Evolutionary conservation across 2,888 invertebrate genomes (phyloP).

Genomic region (Adelognathus sp.): DNA sequence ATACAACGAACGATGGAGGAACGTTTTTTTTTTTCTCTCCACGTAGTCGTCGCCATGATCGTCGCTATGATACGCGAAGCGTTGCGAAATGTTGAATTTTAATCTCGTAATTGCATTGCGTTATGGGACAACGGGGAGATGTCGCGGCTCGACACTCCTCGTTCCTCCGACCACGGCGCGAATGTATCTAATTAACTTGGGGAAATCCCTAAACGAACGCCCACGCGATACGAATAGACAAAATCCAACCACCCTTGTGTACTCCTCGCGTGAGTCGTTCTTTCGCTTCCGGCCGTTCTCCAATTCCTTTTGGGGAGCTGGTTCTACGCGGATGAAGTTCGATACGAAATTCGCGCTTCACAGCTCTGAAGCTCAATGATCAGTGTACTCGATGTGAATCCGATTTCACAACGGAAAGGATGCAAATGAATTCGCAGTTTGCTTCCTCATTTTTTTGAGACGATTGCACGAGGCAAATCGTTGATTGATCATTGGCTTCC

Average conservation of each 20-base stretch:
- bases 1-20: background rate
- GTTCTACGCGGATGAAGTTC: too few species aligned
- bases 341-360: too few species aligned
- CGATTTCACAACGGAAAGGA: too few species aligned
- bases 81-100: slow-evolving; percentile 5
- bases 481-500: too few species aligned
- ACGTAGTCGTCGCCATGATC: background rate
- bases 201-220: background rate
- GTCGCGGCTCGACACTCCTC: background rate
- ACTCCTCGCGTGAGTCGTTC: background rate
- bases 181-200: slow-evolving; percentile 7
- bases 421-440: too few species aligned
- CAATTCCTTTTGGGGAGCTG: too few species aligned
- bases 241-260: background rate
- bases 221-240: background rate
- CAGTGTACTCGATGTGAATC: too few species aligned
- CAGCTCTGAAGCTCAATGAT: too few species aligned
- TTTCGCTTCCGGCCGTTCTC: background rate
- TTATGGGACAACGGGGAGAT: background rate
- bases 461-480: too few species aligned
- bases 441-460: too few species aligned
- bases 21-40: background rate
- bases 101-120: slow-evolving; percentile 15
- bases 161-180: background rate
- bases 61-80: slow-evolving; percentile 7